Conservation (phyloP, 2,113 vertebrate species). For the Oxygymnocypris stewartii region DNA sequence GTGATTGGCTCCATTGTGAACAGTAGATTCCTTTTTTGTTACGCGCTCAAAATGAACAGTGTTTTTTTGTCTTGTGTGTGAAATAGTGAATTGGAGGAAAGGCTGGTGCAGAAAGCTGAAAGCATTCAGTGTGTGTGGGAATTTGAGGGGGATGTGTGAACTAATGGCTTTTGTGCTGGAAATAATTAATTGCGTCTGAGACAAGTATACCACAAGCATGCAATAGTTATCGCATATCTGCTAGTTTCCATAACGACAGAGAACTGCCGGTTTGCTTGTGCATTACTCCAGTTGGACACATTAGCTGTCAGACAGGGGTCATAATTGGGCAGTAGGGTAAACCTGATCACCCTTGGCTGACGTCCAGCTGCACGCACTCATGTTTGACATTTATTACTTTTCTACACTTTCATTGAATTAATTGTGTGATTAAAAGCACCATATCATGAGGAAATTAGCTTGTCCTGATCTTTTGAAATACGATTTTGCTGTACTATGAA, state of each 20-base stretch:
- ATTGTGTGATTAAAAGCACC: neutral
- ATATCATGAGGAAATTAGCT: neutral
- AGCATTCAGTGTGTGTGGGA: slow-evolving; percentile 45
- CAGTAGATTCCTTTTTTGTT: neutral
- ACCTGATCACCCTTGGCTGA: neutral
- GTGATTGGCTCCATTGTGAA: neutral
- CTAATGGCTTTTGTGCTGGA: slow-evolving; percentile 60
- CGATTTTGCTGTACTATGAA: neutral
- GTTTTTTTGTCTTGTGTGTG: neutral
- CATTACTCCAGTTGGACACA: slow-evolving; percentile 54
- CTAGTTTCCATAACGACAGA: slow-evolving; percentile 76
- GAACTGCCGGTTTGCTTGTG: slow-evolving; percentile 59
- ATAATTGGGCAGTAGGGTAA: slow-evolving; percentile 21
- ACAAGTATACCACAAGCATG: slow-evolving; percentile 57
- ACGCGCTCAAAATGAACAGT: neutral
- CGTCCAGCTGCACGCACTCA: neutral
- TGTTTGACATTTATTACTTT: slow-evolving; percentile 24
- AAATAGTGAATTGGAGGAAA: slow-evolving; percentile 20
- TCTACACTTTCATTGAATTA: neutral
- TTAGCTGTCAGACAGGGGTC: slow-evolving; percentile 38
- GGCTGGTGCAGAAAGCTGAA: neutral
- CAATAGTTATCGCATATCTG: slow-evolving; percentile 66
- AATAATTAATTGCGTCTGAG: slow-evolving; percentile 63
- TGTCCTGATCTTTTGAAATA: slow-evolving; percentile 6
- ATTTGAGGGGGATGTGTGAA: slow-evolving; percentile 56